Evolutionary conservation across 2,888 invertebrate species (phyloP), one percentile per base, ranked within the genome.

Genomic region (Hedychridium roseum): DNA sequence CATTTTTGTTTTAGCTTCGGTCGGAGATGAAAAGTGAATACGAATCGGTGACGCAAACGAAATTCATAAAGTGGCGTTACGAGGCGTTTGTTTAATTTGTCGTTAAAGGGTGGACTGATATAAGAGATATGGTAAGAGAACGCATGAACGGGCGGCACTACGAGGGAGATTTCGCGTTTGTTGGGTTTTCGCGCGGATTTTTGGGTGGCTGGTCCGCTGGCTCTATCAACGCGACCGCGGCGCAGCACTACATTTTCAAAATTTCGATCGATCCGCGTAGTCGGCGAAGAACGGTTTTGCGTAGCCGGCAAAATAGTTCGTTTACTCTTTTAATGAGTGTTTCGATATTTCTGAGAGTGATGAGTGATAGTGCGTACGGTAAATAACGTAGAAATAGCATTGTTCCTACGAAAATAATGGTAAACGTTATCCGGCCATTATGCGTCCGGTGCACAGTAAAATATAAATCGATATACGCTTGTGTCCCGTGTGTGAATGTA

Each of bases 1-100:
- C 76, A 77, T 77, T 65, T 75, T 77, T 76, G 76, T 76, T 76
- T 67, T 71, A 72, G 72, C 74, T 74, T 68, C 61, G 57, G 32
- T 28, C 58, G 67, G 68, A 68, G 68, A 68, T 64, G 68, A 67
- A 67, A 66, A 66, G 68, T 46, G 66, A 58, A 68, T 62, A 64
- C 60, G 60, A 56, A 53, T 58, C 49, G 49, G 41, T 42, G 56
- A 58, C 66, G 66, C 61, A 54, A 66, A 68, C 59, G 58, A 65
- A 55, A 55, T 57, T 60, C 45, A 51, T 48, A 42, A 43, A 40
- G 35, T 39, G 6, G 43, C 40, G 48, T 21, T 47, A 51, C 49
- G 41, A 47, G 41, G 47, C 57, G 49, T 57, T 60, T 44, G 40
- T 27, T 26, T 41, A 44, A 43, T 45, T 50, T 56, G 54, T 40